Base-by-base conservation (phyloP, 2,113 vertebrate genomes). In the Salvelinus fontinalis region DNA sequence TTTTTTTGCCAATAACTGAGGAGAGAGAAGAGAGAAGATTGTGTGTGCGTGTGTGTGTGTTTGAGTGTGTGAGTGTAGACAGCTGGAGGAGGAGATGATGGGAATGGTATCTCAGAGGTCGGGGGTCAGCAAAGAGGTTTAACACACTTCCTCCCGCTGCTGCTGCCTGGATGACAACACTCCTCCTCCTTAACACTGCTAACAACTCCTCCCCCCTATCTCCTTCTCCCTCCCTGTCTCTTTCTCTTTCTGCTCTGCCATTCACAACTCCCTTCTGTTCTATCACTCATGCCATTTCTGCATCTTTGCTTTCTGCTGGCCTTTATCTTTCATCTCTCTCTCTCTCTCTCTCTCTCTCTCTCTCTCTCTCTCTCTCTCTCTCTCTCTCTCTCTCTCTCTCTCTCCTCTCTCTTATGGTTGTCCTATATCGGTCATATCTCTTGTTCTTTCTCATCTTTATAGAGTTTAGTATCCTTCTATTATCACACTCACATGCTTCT, bases 91-190 rank as follows among this genome's bases (percentile, higher is more conserved):
- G 39, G 39, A 44, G 39, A 44, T 44, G 39, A 44, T 44, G 39
- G 39, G 39, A 44, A 44, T 44, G 39, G 39, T 44, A 44, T 44
- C 39, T 44, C 78, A 79, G 60, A 54, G 92, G 89, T 92, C 83
- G 80, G 64, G 80, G 89, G 89, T 89, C 85, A 88, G 80, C 76
- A 48, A 80, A 87, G 84, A 87, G 90, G 87, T 93, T 92, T 89
- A 91, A 90, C 90, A 91, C 89, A 89, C 90, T 93, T 93, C 92
- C 92, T 90, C 2, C 11, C 89, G 88, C 89, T 90, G 83, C 90
- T 90, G 87, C 84, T 90, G 87, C 89, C 74, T 82, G 87, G 83
- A 89, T 89, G 88, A 86, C 69, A 86, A 81, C 86, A 81, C 87
- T 88, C 73, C 73, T 86, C 73, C 87, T 88, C 73, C 71, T 81